Conservation (phyloP, 1,140 invertebrate species). For the Drosophila miranda region DNA sequence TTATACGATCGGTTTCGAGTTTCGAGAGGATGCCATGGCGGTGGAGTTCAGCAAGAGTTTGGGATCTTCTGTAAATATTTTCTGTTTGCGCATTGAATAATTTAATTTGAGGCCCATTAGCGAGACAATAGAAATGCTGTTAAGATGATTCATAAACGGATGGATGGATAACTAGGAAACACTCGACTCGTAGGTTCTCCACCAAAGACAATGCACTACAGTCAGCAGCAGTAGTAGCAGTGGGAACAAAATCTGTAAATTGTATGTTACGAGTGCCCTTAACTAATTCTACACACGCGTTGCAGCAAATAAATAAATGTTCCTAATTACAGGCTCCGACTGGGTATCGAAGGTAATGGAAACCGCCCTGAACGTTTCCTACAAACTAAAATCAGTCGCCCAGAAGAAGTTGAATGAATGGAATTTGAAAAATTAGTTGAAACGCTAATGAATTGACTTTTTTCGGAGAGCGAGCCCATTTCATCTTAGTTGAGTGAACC, state of each 20-base stretch:
- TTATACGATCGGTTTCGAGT: too few relatives aligned
- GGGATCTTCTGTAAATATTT: constrained; percentile 11
- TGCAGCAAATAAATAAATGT: constrained; percentile 3
- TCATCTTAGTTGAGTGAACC: constrained; percentile 35
- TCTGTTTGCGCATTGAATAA: constrained; percentile 16
- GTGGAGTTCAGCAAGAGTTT: too few relatives aligned
- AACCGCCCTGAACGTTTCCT: background rate
- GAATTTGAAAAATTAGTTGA: constrained; percentile 1
- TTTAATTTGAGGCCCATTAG: constrained; percentile 15
- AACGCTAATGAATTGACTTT: background rate
- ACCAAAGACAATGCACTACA: constrained; percentile 22
- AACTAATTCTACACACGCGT: constrained; percentile 8
- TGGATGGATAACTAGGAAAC: background rate
- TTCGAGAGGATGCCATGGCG: too few relatives aligned
- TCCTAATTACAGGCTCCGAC: constrained; percentile 7
- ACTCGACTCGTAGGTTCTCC: background rate
- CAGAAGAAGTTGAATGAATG: background rate
- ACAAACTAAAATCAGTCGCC: too few relatives aligned
- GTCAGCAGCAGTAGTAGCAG: constrained; percentile 4
- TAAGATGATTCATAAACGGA: constrained; percentile 8
- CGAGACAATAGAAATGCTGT: constrained; percentile 26
- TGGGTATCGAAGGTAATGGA: constrained; percentile 7
- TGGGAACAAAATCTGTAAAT: background rate
- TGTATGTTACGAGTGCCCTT: background rate
- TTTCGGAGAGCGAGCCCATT: constrained; percentile 11